Evolutionary conservation across 2,888 invertebrate genomes (phyloP).

Genomic region (Venusia cambrica): DNA sequence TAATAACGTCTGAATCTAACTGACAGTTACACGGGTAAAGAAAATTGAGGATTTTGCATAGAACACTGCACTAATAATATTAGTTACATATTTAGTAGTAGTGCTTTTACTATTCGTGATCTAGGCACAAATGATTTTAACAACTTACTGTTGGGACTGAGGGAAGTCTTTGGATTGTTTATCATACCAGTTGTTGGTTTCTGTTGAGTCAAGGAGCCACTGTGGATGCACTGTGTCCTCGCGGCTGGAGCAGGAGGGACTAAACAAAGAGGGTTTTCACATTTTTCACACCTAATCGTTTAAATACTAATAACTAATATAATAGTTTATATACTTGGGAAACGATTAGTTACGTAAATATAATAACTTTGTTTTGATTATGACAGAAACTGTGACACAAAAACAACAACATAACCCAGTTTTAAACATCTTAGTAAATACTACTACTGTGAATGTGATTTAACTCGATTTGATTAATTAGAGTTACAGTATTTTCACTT

Average conservation of each 20-base stretch:
- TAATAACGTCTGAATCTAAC: no score
- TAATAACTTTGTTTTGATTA: constrained; percentile 27
- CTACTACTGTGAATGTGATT: no score
- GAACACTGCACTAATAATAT: no score
- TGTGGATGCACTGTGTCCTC: constrained; percentile 84
- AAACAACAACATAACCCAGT: constrained; percentile 20
- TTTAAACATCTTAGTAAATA: no score
- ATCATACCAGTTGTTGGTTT: constrained; percentile 82
- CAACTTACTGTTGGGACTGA: constrained; percentile 23
- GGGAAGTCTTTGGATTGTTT: constrained; percentile 48
- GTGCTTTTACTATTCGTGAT: constrained; percentile 18
- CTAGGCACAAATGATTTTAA: constrained; percentile 2
- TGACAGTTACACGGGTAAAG: no score
- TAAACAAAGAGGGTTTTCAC: no score
- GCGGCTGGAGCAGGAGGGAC: constrained; percentile 76
- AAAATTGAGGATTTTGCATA: no score
- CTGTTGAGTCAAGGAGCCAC: constrained; percentile 83
- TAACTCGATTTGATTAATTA: neutral
- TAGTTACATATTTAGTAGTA: no score
- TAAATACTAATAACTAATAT: no score
- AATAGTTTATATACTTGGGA: no score
- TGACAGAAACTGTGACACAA: constrained; percentile 41
- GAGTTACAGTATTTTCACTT: constrained; percentile 47
- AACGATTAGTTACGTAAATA: constrained; percentile 22
- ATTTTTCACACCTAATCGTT: no score